Evolutionary conservation across 2,113 vertebrate species (phyloP).

Genomic region (Paralichthys olivaceus): DNA sequence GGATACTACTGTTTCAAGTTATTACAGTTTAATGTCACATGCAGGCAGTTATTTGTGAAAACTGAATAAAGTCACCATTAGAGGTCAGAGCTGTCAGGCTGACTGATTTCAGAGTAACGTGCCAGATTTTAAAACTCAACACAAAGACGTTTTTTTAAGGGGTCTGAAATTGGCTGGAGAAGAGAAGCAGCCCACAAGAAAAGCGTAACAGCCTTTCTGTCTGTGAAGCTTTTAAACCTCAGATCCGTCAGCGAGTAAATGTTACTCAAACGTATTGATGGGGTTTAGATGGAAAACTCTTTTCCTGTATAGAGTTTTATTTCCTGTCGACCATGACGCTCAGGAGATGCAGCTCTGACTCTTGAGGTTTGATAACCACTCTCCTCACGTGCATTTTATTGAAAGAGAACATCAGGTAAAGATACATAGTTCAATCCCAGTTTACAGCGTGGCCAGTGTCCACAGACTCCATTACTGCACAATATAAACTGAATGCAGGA

Average conservation of each 20-base stretch:
- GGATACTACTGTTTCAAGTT: slow-evolving; percentile 61
- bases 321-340: slow-evolving; percentile 18
- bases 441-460: not conserved
- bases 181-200: slow-evolving; percentile 44
- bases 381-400: not conserved
- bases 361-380: slow-evolving; percentile 19
- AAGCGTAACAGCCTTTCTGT: slow-evolving; percentile 50
- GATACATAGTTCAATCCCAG: not conserved
- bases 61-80: slow-evolving; percentile 70
- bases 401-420: not conserved
- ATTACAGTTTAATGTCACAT: slow-evolving; percentile 68
- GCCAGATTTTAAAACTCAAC: slow-evolving; percentile 63
- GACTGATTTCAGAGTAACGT: slow-evolving; percentile 71
- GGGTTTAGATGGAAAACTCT: slow-evolving; percentile 45
- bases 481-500: too few relatives aligned
- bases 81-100: slow-evolving; percentile 74
- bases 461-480: not conserved
- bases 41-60: slow-evolving; percentile 61
- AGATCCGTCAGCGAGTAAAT: slow-evolving; percentile 41
- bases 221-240: slow-evolving; percentile 70
- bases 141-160: slow-evolving; percentile 57
- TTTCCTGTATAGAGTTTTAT: slow-evolving; percentile 19
- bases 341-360: not conserved
- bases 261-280: slow-evolving; percentile 39
- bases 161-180: slow-evolving; percentile 52